A percentile compares a stretch with the other conserved stretches of the same genome.
phyloP scores from a whole-genome alignment of 2,797 vertebrate species.

The Gouania willdenowi region DNA sequence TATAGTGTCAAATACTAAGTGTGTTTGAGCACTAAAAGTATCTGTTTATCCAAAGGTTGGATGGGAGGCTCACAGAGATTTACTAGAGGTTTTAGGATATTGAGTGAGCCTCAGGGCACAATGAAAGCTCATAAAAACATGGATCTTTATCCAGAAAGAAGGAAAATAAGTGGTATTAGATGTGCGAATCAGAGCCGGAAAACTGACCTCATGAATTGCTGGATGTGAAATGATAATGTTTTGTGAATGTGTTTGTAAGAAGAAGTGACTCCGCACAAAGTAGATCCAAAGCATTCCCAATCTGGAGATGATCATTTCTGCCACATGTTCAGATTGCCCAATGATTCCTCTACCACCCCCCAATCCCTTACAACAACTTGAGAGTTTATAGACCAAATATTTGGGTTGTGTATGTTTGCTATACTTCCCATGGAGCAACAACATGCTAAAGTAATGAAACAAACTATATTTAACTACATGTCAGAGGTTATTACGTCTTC shows the following conservation, averaged over 20 bases:
- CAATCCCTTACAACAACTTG: neutral
- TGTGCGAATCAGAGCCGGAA: too few relatives aligned
- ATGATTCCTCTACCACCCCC: conserved; percentile 4
- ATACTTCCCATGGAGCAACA: neutral
- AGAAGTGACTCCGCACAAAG: neutral
- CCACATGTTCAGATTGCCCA: conserved; percentile 47
- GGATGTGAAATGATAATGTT: too few relatives aligned
- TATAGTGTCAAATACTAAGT: neutral
- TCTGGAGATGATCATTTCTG: conserved; percentile 42
- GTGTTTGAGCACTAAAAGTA: neutral
- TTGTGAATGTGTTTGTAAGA: conserved; percentile 4
- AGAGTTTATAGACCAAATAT: conserved; percentile 4
- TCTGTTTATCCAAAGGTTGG: neutral
- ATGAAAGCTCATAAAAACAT: neutral
- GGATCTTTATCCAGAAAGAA: too few relatives aligned
- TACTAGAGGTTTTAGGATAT: neutral
- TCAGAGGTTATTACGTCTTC: conserved; percentile 13
- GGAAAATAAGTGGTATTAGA: too few relatives aligned
- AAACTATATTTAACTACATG: conserved; percentile 29
- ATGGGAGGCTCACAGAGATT: neutral
- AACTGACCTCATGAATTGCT: too few relatives aligned
- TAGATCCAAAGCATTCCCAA: conserved; percentile 22
- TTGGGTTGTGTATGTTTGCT: neutral
- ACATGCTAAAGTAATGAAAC: conserved; percentile 11
- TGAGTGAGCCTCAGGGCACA: neutral